These are phyloP conservation scores for Nesometra sesokonis DNA, from an alignment of 35 echinoderm and acorn worm genomes.

Conservation along the genomic window DNA sequence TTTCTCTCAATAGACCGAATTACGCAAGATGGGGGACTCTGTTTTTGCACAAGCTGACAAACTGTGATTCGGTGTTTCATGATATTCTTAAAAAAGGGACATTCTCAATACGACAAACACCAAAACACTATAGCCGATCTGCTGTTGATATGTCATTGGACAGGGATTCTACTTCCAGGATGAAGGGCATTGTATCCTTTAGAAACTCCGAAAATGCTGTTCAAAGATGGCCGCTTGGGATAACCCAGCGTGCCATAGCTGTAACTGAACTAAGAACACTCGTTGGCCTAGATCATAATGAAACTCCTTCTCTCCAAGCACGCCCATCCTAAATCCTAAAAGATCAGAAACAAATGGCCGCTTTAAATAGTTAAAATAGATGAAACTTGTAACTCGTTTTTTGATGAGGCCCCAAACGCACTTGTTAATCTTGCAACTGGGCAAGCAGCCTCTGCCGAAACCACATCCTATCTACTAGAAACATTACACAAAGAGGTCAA, in stretches of 20 bases:
- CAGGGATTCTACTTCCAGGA: slow-evolving; percentile 42
- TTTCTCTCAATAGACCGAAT: slow-evolving; percentile 55
- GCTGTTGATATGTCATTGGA: slow-evolving; percentile 62
- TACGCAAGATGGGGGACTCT: slow-evolving; percentile 70
- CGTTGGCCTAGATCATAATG: slow-evolving; percentile 26
- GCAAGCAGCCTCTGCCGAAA: slow-evolving; percentile 32
- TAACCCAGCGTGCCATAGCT: slow-evolving; percentile 37
- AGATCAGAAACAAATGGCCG: slow-evolving; percentile 42
- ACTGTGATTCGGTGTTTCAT: not conserved
- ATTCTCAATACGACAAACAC: slow-evolving; percentile 72
- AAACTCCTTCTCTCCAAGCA: slow-evolving; percentile 28
- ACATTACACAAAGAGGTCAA: slow-evolving; percentile 34
- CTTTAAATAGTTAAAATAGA: slow-evolving; percentile 27
- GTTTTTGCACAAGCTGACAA: slow-evolving; percentile 54
- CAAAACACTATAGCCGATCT: slow-evolving; percentile 41
- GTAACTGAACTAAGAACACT: slow-evolving; percentile 46
- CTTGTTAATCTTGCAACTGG: slow-evolving; percentile 36
- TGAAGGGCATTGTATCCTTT: slow-evolving; percentile 36
- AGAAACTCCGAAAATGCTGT: slow-evolving; percentile 6
- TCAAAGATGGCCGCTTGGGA: slow-evolving; percentile 13
- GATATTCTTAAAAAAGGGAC: slow-evolving; percentile 52
- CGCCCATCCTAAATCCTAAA: slow-evolving; percentile 24
- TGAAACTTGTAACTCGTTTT: slow-evolving; percentile 42
- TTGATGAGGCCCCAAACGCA: slow-evolving; percentile 10
- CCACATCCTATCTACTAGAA: slow-evolving; percentile 9